Evolutionary conservation across 2,113 vertebrate genomes (phyloP).

Genomic region (Genyomyrus donnyi): DNA sequence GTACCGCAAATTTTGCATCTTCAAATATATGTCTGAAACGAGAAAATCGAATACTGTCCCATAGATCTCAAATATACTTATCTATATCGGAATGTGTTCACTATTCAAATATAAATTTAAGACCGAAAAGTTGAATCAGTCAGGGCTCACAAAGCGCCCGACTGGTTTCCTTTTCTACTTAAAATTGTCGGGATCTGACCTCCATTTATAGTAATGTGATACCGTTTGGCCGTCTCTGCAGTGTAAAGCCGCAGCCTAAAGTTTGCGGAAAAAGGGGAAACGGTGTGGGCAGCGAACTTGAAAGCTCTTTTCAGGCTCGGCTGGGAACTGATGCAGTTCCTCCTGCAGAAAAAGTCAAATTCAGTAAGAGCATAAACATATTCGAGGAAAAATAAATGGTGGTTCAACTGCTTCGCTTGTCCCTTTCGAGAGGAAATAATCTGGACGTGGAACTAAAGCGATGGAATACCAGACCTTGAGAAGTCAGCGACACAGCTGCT

Average conservation of each 20-base stretch:
- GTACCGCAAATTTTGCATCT: background rate
- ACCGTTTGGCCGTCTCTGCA: constrained; percentile 42
- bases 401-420: constrained; percentile 29
- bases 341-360: background rate
- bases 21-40: background rate
- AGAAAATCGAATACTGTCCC: background rate
- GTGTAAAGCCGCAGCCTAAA: constrained; percentile 35
- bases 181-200: constrained; percentile 36
- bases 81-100: background rate
- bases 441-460: constrained; percentile 43
- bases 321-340: constrained; percentile 22
- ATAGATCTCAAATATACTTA: background rate
- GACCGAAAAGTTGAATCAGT: background rate
- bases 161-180: constrained; percentile 31
- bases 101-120: background rate
- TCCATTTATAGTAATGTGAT: constrained; percentile 57
- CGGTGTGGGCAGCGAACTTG: constrained; percentile 18
- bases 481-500: constrained; percentile 33
- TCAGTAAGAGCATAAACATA: background rate
- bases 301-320: constrained; percentile 39
- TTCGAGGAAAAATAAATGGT: constrained; percentile 44
- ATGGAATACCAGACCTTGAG: constrained; percentile 44
- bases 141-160: background rate
- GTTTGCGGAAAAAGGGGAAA: background rate
- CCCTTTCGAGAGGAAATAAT: constrained; percentile 30